Evolutionary conservation across 2,797 vertebrate genomes (phyloP).

Genomic region (Melanotaenia boesemani): DNA sequence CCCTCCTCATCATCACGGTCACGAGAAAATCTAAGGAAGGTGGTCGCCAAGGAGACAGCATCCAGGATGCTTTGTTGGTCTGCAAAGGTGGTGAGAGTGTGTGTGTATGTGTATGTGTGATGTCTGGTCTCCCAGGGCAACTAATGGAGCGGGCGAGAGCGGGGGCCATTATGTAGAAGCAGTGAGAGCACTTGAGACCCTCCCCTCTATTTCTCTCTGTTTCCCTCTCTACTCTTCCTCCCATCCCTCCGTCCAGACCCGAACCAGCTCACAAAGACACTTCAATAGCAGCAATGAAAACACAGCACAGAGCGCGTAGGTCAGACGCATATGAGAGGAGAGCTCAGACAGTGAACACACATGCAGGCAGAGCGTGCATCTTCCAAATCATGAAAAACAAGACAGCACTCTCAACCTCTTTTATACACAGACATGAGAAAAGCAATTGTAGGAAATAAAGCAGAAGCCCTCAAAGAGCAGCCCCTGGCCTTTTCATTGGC

Average conservation of each 20-base stretch:
- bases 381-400: slow-evolving; percentile 55
- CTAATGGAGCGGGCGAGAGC: slow-evolving; percentile 98
- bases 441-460: slow-evolving; percentile 69
- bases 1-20: slow-evolving; percentile 52
- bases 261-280: slow-evolving; percentile 80
- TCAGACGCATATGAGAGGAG: slow-evolving; percentile 49
- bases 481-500: slow-evolving; percentile 55
- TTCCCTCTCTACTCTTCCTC: slow-evolving; percentile 53
- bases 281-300: slow-evolving; percentile 82
- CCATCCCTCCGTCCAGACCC: slow-evolving; percentile 62
- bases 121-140: slow-evolving; percentile 96
- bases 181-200: slow-evolving; percentile 93
- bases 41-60: slow-evolving; percentile 89
- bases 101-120: slow-evolving; percentile 78
- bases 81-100: slow-evolving; percentile 79
- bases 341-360: slow-evolving; percentile 17
- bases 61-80: slow-evolving; percentile 92
- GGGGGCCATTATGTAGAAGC: slow-evolving; percentile 92
- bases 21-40: slow-evolving; percentile 84
- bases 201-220: slow-evolving; percentile 61
- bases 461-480: slow-evolving; percentile 46
- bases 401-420: slow-evolving; percentile 59
- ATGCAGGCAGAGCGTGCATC: slow-evolving; percentile 38
- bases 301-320: slow-evolving; percentile 66
- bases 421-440: slow-evolving; percentile 31